These are phyloP conservation scores for Herpetotheres cachinnans DNA, from an alignment of 2,113 vertebrate species.

Conservation along the genomic window DNA sequence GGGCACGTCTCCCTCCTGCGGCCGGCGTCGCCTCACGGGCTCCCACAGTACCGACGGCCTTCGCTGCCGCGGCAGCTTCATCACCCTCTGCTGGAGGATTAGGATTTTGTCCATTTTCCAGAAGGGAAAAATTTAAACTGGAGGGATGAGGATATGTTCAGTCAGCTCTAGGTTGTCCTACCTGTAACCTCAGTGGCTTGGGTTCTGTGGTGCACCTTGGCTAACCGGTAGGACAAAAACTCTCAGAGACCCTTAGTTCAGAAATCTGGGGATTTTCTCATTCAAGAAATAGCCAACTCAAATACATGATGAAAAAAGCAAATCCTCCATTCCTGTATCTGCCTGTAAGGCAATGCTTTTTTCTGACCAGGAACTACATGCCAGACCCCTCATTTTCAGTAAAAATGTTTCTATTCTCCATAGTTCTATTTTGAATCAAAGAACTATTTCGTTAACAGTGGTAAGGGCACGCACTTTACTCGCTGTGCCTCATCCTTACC, in stretches of 20 bases:
- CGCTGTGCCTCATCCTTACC: neutral
- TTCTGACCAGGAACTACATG: neutral
- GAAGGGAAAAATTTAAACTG: neutral
- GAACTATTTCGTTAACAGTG: neutral
- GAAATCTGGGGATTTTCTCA: neutral
- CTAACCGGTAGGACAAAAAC: neutral
- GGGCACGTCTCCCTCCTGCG: too few species aligned
- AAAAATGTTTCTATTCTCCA: neutral
- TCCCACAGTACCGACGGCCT: fast-evolving
- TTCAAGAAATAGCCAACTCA: neutral
- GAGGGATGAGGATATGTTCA: fast-evolving
- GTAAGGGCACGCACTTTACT: too few species aligned
- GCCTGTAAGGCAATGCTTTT: neutral
- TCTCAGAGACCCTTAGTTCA: neutral
- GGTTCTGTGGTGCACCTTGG: neutral
- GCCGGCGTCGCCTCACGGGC: too few species aligned
- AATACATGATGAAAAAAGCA: neutral
- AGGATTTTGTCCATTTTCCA: neutral
- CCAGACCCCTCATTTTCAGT: neutral
- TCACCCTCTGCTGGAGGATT: fast-evolving
- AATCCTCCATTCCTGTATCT: neutral
- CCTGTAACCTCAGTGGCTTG: neutral
- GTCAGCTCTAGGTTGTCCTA: neutral
- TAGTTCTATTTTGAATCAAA: neutral
- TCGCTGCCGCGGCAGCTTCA: neutral